Base-by-base conservation (phyloP, 2,113 vertebrate species). In the Phylloscopus whistleri region DNA sequence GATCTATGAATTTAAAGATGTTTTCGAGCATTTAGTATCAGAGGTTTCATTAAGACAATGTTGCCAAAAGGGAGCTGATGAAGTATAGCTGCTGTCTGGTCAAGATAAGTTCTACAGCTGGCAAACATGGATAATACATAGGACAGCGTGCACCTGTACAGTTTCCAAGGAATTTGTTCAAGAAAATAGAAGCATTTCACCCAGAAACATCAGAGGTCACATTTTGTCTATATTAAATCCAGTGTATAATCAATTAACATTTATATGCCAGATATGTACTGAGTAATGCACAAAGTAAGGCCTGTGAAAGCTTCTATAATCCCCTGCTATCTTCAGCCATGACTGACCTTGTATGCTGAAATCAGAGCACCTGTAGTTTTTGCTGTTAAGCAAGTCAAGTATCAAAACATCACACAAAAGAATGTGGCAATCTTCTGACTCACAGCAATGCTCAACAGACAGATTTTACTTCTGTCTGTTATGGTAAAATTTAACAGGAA, bases 231-330 rank as follows among this genome's bases (percentile, higher is more conserved):
- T 39, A 97, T 79, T 93, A 95, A 96, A 95, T 96, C 94, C 43
- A 94, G 94, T 97, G 94, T 96, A 95, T 96, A 95, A 96, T 97
- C 95, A 95, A 96, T 96, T 85, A 95, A 96, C 87, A 90, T 87
- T 91, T 97, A 96, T 89, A 95, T 68, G 94, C 69, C 91, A 97
- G 95, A 91, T 91, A 97, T 96, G 94, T 95, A 96, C 82, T 48
- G 95, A 96, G 88, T 72, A 96, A 96, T 93, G 95, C 92, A 89
- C 35, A 94, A 92, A 96, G 87, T 70, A 78, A 94, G 80, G 85
- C 94, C 93, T 90, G 41, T 91, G 75, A 93, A 90, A 95, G 93
- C 72, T 84, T 68, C 92, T 52, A 3, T 94, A 79, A 92, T 91
- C 92, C 92, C 66, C 93, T 77, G 58, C 76, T 85, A 84, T 81